phyloP scores from a whole-genome alignment of 2,113 vertebrate species.

The Deroptyus accipitrinus region DNA sequence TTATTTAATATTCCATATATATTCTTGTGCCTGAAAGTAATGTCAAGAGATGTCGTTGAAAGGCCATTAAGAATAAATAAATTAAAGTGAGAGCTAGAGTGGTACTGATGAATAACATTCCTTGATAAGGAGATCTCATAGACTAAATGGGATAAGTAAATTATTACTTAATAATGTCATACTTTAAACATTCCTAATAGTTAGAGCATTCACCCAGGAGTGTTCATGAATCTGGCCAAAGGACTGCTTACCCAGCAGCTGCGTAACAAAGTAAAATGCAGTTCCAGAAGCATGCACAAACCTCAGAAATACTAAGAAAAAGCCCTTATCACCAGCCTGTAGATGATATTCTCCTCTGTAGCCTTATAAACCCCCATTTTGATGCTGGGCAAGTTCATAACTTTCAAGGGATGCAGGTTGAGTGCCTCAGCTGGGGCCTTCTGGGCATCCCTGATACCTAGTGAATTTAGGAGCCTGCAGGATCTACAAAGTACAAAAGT shows the following conservation, averaged over 20 bases:
- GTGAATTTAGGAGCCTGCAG: not conserved
- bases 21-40: constrained; percentile 47
- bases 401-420: not conserved
- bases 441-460: not conserved
- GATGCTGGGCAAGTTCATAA: not conserved
- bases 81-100: constrained; percentile 33
- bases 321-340: not conserved
- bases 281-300: not conserved
- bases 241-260: not conserved
- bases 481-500: not conserved
- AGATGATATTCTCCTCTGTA: not conserved
- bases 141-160: constrained; percentile 44
- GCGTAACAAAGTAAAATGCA: not conserved
- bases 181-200: constrained; percentile 44
- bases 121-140: not conserved
- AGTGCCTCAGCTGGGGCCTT: not conserved
- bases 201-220: constrained; percentile 20
- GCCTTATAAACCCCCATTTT: not conserved
- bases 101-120: constrained; percentile 41
- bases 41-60: constrained; percentile 47
- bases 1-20: constrained; percentile 52
- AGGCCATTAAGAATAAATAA: constrained; percentile 57
- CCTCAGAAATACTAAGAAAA: not conserved
- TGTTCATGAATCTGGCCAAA: not conserved
- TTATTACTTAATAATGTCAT: constrained; percentile 47